A percentile compares a stretch with the other conserved stretches of the same genome.
Evolutionary conservation across 2,113 vertebrate species (phyloP).

Genomic region (Narcine bancroftii): DNA sequence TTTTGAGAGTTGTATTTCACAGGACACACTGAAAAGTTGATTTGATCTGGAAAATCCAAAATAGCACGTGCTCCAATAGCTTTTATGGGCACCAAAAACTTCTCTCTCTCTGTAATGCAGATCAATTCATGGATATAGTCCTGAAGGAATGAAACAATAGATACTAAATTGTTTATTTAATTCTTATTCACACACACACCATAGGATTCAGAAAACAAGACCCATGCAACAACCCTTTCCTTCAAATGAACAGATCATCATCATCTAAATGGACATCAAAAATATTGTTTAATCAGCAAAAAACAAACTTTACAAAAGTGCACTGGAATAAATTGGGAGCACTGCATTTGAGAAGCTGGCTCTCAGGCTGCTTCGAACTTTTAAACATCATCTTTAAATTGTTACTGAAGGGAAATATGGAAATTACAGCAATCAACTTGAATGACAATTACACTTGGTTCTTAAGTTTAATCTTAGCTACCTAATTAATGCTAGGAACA

Average conservation of each 20-base stretch:
- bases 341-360: not conserved
- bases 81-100: constrained; percentile 65
- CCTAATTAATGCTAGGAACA: not conserved
- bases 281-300: not conserved
- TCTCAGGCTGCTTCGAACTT: no score
- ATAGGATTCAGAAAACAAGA: not conserved
- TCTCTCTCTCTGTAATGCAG: constrained; percentile 67
- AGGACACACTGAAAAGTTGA: constrained; percentile 61
- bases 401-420: not conserved
- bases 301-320: not conserved
- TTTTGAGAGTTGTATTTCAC: constrained; percentile 68
- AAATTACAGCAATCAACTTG: not conserved
- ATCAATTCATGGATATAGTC: constrained; percentile 69
- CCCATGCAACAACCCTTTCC: not conserved
- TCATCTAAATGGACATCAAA: not conserved
- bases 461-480: not conserved
- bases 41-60: constrained; percentile 70
- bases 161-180: constrained; percentile 46
- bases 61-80: constrained; percentile 65
- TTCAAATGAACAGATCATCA: not conserved
- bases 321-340: not conserved
- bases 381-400: no score
- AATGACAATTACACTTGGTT: not conserved
- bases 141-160: constrained; percentile 49
- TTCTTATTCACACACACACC: constrained; percentile 39